These are phyloP conservation scores for Spheniscus mendiculus DNA, from an alignment of 2,113 vertebrate genomes.

Conservation along the genomic window DNA sequence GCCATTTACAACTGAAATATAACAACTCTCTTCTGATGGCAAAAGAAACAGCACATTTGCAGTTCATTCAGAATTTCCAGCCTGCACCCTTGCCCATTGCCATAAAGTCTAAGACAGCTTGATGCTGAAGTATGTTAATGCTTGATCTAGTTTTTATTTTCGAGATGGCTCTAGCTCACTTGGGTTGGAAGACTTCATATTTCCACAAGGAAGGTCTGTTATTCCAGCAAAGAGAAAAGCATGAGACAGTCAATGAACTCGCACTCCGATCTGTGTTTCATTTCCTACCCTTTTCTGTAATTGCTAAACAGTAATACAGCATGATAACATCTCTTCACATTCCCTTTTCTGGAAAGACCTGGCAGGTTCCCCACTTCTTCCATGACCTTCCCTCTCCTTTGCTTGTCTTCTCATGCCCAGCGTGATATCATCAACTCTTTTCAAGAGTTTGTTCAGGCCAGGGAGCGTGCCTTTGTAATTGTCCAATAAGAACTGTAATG, in stretches of 20 bases:
- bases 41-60: rapidly evolving
- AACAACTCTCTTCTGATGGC: neutral
- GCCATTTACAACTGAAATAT: neutral
- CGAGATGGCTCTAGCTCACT: neutral
- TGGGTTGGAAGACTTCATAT: neutral
- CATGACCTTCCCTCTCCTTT: neutral
- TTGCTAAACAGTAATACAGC: neutral
- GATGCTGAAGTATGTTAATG: neutral
- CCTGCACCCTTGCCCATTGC: neutral
- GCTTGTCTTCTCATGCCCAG: neutral
- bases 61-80: neutral
- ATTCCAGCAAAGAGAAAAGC: neutral
- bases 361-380: constrained; percentile 31
- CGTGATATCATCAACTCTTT: neutral
- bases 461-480: neutral
- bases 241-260: neutral
- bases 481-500: rapidly evolving
- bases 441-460: neutral
- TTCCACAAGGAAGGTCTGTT: neutral
- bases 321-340: neutral
- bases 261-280: rapidly evolving
- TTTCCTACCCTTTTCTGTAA: neutral
- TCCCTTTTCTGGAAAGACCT: constrained; percentile 18
- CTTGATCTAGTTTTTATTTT: neutral
- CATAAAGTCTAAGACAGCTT: neutral